phyloP scores from a whole-genome alignment of 2,888 invertebrate species.

The Lymantria monacha region DNA sequence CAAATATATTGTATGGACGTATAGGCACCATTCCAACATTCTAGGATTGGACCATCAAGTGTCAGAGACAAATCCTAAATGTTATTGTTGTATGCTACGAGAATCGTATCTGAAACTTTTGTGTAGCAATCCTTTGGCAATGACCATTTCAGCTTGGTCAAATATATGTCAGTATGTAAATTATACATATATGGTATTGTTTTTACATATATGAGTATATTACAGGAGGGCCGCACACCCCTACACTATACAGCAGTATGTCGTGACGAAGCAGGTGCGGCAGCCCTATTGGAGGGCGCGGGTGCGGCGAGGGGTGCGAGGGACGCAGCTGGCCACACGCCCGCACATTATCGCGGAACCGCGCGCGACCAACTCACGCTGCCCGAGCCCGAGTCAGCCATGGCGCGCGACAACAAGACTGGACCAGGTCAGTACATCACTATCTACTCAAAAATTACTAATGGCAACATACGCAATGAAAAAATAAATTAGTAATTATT shows the following conservation, averaged over 20 bases:
- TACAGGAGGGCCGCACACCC: conserved; percentile 84
- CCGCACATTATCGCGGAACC: conserved; percentile 66
- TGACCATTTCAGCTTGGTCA: too few species aligned
- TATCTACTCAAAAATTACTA: not conserved
- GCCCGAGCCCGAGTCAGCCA: conserved; percentile 53
- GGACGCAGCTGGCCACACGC: conserved; percentile 85
- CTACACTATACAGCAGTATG: conserved; percentile 92
- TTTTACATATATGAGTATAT: not conserved
- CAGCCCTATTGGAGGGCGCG: conserved; percentile 88
- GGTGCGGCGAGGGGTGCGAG: conserved; percentile 92
- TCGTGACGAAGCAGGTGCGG: conserved; percentile 88
- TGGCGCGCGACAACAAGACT: conserved; percentile 56
- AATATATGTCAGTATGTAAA: too few species aligned
- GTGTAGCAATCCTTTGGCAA: too few species aligned
- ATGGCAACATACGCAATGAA: not conserved
- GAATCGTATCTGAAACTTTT: too few species aligned
- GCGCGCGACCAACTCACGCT: conserved; percentile 63
- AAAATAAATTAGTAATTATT: not conserved
- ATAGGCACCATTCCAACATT: too few species aligned
- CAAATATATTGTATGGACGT: too few species aligned
- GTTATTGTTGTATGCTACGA: too few species aligned
- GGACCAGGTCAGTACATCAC: conserved; percentile 60
- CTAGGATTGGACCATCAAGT: too few species aligned
- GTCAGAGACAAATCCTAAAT: too few species aligned
- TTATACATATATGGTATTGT: not conserved